Evolutionary conservation across 1,140 invertebrate species (phyloP).

Genomic region (Prorops nasuta): DNA sequence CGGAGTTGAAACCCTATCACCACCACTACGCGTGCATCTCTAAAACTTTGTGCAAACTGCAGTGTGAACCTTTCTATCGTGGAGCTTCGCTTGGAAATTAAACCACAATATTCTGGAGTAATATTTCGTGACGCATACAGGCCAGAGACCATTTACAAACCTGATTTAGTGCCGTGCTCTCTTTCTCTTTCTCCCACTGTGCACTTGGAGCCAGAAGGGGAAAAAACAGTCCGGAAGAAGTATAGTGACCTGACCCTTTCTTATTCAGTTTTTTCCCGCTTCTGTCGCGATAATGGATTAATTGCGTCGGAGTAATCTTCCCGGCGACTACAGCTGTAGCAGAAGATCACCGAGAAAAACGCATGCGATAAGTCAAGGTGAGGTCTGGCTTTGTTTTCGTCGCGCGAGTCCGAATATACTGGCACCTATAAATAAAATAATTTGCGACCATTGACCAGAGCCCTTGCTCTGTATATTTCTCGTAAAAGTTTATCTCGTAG

Average conservation of each 20-base stretch:
- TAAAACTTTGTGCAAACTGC: no score
- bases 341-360: no score
- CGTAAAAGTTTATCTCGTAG: no score
- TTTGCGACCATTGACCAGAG: slow-evolving; percentile 28
- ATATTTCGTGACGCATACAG: background rate
- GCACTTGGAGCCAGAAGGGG: no score
- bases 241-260: no score
- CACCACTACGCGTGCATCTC: no score
- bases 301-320: slow-evolving; percentile 25
- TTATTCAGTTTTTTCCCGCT: background rate
- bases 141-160: slow-evolving; percentile 13
- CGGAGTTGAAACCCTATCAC: no score
- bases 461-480: no score
- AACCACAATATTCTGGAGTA: background rate
- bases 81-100: no score
- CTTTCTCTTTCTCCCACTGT: background rate
- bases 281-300: slow-evolving; percentile 33
- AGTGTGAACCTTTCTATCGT: no score
- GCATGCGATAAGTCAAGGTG: slow-evolving; percentile 34
- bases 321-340: slow-evolving; percentile 1
- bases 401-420: slow-evolving; percentile 25
- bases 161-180: slow-evolving; percentile 20
- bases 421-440: no score
- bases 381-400: slow-evolving; percentile 35
- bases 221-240: no score